Evolutionary conservation across 2,888 invertebrate genomes (phyloP).

Genomic region (Lysandra bellargus): DNA sequence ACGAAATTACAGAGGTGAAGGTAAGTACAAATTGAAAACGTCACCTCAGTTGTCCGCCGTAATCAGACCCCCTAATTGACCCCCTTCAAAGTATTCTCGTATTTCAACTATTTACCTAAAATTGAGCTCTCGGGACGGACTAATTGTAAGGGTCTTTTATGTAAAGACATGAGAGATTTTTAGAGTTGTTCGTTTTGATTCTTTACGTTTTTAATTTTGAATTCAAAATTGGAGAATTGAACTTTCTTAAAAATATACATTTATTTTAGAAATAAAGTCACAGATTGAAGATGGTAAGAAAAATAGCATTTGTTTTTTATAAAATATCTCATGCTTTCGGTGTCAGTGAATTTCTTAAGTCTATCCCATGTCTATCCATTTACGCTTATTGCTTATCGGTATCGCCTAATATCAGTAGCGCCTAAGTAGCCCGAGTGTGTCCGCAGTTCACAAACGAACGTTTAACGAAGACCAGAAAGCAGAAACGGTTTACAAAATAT

Average conservation of each 20-base stretch:
- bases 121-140: constrained; percentile 42
- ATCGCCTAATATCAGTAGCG: no score
- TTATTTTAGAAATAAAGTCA: not conserved
- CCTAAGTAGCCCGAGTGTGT: no score
- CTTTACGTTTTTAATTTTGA: not conserved
- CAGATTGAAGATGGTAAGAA: not conserved
- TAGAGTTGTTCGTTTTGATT: not conserved
- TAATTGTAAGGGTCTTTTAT: constrained; percentile 37
- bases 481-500: no score
- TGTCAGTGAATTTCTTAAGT: no score
- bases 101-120: constrained; percentile 45
- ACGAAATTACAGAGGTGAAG: constrained; percentile 33
- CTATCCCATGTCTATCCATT: no score
- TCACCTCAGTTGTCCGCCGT: constrained; percentile 39
- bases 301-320: not conserved
- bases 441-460: no score
- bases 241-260: not conserved
- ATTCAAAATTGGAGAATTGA: not conserved
- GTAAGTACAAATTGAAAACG: constrained; percentile 42
- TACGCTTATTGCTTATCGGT: no score
- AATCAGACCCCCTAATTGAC: constrained; percentile 44
- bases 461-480: no score
- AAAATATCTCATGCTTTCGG: no score
- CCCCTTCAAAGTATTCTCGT: constrained; percentile 41
- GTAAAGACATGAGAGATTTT: constrained; percentile 8